Conservation (phyloP, 2,113 vertebrate species). For the Todiramphus chloris region DNA sequence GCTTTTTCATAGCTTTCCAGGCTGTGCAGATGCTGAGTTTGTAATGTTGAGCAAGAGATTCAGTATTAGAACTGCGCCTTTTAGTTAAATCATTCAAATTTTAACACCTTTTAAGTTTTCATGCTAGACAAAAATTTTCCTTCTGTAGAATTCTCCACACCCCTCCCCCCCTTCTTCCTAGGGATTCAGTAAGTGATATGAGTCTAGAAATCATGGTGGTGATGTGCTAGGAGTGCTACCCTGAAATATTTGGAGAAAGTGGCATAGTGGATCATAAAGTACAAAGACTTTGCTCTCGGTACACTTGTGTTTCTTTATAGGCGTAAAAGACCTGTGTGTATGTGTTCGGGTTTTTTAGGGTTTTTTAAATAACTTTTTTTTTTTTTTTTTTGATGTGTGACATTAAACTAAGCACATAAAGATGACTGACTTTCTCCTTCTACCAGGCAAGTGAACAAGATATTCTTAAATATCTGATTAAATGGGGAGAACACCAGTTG, state of each 20-base stretch:
- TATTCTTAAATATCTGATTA: constrained; percentile 96
- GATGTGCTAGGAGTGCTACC: not conserved
- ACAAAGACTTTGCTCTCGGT: not conserved
- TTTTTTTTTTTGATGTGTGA: not conserved
- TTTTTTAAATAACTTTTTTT: too few species aligned
- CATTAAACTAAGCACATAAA: not conserved
- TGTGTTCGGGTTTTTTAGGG: too few species aligned
- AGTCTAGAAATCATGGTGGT: not conserved
- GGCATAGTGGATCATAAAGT: not conserved
- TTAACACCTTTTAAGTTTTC: not conserved
- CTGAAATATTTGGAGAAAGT: not conserved
- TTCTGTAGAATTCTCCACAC: not conserved
- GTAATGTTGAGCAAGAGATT: not conserved
- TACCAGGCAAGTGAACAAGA: constrained; percentile 98
- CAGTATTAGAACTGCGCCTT: not conserved
- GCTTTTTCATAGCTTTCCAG: not conserved
- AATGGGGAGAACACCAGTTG: constrained; percentile 98
- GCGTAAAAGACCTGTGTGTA: not conserved
- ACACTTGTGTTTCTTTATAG: not conserved
- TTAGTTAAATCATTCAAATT: not conserved
- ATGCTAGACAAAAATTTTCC: not conserved
- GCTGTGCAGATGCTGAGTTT: not conserved
- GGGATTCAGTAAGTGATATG: not conserved
- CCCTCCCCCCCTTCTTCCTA: not conserved
- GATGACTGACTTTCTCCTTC: constrained; percentile 18